phyloP scores from a whole-genome alignment of 2,888 invertebrate species.

The Lomographa bimaculata region DNA sequence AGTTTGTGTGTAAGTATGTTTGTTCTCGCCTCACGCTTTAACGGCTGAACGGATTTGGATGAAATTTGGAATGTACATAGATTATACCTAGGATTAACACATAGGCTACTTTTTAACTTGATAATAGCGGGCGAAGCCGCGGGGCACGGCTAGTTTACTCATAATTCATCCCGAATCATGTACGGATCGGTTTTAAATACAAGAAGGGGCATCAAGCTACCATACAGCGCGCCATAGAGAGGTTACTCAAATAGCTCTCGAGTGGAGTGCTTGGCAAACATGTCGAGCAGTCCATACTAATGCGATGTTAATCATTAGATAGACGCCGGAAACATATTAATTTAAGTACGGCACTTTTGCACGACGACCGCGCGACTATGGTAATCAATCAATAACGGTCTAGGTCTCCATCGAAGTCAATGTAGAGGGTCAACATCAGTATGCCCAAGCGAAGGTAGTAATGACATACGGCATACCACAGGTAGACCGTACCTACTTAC shows the following conservation, averaged over 20 bases:
- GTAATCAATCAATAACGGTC: constrained; percentile 62
- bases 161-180: no score
- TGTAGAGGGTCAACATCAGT: constrained; percentile 38
- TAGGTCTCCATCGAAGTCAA: constrained; percentile 49
- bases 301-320: constrained; percentile 70
- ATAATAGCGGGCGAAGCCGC: no score
- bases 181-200: constrained; percentile 31
- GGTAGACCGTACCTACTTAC: no score
- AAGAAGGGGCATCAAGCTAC: constrained; percentile 39
- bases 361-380: constrained; percentile 52
- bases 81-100: no score
- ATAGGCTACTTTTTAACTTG: no score
- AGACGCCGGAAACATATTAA: constrained; percentile 73
- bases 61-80: no score
- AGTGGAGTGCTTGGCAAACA: constrained; percentile 64
- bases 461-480: no score
- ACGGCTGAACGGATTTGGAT: no score
- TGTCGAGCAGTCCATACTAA: constrained; percentile 69
- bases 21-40: no score
- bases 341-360: constrained; percentile 70
- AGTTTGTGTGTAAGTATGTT: no score
- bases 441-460: no score
- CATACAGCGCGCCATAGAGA: constrained; percentile 52
- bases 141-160: no score
- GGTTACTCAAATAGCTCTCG: constrained; percentile 69